Percentiles rank a stretch among this genome's conserved stretches.
Conservation (phyloP, 53 echinoderm and acorn worm species). For the Mesocentrotus franciscanus region DNA sequence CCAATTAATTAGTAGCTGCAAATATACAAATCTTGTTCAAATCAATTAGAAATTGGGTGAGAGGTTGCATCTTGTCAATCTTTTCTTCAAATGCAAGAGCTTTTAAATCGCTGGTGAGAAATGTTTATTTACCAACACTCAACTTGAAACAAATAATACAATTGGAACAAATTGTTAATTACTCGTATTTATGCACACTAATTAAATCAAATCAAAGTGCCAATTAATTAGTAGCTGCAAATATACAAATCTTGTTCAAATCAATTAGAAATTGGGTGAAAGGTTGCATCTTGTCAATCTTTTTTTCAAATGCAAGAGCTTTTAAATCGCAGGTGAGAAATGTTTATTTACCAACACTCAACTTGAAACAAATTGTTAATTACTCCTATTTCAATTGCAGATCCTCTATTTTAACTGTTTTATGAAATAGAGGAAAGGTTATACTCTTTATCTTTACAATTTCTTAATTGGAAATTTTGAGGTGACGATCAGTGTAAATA, state of each 20-base stretch:
- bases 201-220: conserved; percentile 38
- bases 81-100: conserved; percentile 6
- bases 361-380: conserved; percentile 4
- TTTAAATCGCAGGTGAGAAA: neutral
- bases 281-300: conserved; percentile 40
- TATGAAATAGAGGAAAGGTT: conserved; percentile 54
- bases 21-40: conserved; percentile 36
- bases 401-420: conserved; percentile 18
- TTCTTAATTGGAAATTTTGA: neutral
- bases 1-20: conserved; percentile 35
- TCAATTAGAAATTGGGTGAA: conserved; percentile 52
- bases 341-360: conserved; percentile 16
- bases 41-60: conserved; percentile 52
- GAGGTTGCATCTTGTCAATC: conserved; percentile 37
- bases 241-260: conserved; percentile 41
- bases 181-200: conserved; percentile 49
- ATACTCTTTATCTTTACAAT: neutral
- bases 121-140: conserved; percentile 19
- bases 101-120: neutral
- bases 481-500: neutral
- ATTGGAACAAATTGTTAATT: neutral
- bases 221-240: conserved; percentile 34
- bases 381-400: neutral
- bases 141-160: neutral
- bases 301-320: neutral